Evolutionary conservation across 2,797 vertebrate genomes (phyloP).

Genomic region (Trematomus bernacchii): DNA sequence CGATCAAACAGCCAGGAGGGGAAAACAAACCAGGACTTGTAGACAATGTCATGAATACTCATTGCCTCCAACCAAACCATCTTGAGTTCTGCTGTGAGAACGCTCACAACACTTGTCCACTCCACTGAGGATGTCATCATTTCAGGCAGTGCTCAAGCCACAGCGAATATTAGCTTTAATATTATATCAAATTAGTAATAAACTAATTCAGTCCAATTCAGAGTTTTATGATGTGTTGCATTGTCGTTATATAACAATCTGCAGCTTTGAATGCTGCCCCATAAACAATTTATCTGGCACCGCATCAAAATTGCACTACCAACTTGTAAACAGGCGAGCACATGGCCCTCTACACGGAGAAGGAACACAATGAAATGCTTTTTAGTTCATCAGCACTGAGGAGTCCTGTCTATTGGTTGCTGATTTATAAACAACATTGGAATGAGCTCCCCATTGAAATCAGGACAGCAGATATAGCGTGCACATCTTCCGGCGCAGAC

Average conservation of each 20-base stretch:
- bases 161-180: neutral
- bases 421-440: conserved; percentile 37
- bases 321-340: conserved; percentile 56
- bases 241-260: conserved; percentile 16
- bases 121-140: neutral
- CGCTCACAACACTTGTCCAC: neutral
- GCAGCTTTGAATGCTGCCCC: conserved; percentile 25
- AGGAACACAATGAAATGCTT: conserved; percentile 41
- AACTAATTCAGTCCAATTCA: neutral
- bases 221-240: neutral
- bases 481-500: no score
- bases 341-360: conserved; percentile 47
- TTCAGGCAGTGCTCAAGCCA: neutral
- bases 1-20: neutral
- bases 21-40: neutral
- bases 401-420: conserved; percentile 18
- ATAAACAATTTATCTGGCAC: conserved; percentile 53
- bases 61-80: conserved; percentile 3
- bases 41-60: neutral
- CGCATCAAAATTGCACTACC: conserved; percentile 59
- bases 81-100: neutral
- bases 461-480: no score
- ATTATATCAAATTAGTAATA: neutral
- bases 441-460: no score
- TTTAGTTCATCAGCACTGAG: conserved; percentile 32